A percentile compares a stretch with the other conserved stretches of the same genome.
These are phyloP conservation scores for Hippocampus kuda DNA, from an alignment of 2,797 vertebrate species.

Conservation along the genomic window DNA sequence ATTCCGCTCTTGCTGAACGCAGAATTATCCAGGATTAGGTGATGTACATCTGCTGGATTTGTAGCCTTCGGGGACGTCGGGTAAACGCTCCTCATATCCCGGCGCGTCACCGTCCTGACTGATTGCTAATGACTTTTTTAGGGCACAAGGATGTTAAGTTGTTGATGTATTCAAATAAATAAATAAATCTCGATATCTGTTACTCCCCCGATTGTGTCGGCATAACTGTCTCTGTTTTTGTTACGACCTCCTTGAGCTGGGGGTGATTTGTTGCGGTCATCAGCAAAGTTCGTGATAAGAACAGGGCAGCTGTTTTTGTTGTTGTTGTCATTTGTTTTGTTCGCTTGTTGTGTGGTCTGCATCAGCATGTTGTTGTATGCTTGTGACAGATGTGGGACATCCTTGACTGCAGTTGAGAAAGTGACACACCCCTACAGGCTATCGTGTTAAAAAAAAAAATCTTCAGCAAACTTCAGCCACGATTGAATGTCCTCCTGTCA, in stretches of 20 bases:
- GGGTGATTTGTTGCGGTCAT: constrained; percentile 42
- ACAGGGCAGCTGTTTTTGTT: constrained; percentile 39
- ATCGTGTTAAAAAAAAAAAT: constrained; percentile 46
- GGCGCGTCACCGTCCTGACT: constrained; percentile 76
- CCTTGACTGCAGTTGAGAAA: constrained; percentile 53
- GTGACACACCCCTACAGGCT: constrained; percentile 56
- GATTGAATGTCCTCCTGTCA: constrained; percentile 45
- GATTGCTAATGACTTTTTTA: constrained; percentile 94
- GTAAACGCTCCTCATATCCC: constrained; percentile 73
- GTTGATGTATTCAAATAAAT: constrained; percentile 62
- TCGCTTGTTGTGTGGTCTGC: constrained; percentile 16
- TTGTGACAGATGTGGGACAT: constrained; percentile 68
- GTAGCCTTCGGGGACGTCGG: constrained; percentile 72
- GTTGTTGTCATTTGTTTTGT: constrained; percentile 19
- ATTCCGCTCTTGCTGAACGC: constrained; percentile 22
- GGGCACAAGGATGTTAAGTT: constrained; percentile 73
- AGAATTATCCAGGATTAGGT: constrained; percentile 43
- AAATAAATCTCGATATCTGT: constrained; percentile 18
- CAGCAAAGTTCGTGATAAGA: constrained; percentile 44
- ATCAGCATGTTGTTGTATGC: constrained; percentile 42
- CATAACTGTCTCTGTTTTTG: constrained; percentile 35
- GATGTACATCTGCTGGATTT: constrained; percentile 41
- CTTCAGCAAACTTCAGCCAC: constrained; percentile 47
- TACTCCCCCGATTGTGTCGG: constrained; percentile 11
- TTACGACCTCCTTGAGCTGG: constrained; percentile 26